These are phyloP conservation scores for Scaptomyza pallida DNA, from an alignment of 1,140 invertebrate genomes.

Conservation along the genomic window DNA sequence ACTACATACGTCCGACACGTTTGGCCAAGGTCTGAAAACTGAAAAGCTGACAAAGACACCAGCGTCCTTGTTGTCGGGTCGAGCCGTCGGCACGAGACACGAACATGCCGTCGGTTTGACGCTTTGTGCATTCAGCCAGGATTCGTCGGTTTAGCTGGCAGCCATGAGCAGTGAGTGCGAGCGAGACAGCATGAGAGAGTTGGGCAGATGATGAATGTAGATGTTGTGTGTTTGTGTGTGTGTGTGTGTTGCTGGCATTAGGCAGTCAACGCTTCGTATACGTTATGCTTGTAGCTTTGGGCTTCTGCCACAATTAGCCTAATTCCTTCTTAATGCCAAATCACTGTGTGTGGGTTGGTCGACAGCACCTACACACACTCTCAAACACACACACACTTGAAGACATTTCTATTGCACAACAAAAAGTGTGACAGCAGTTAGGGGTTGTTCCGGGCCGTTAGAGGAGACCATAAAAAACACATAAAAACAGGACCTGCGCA, in stretches of 20 bases:
- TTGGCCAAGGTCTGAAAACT: constrained; percentile 78
- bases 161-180: constrained; percentile 18
- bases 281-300: constrained; percentile 27
- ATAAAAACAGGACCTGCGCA: constrained; percentile 74
- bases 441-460: constrained; percentile 75
- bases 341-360: constrained; percentile 72
- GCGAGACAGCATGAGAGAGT: constrained; percentile 40
- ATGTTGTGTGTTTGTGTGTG: not conserved
- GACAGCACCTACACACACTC: constrained; percentile 64
- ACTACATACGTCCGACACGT: constrained; percentile 73
- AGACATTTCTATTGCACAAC: constrained; percentile 54
- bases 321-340: constrained; percentile 48
- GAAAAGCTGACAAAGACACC: constrained; percentile 42
- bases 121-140: constrained; percentile 48
- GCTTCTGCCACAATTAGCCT: constrained; percentile 60
- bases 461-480: constrained; percentile 29
- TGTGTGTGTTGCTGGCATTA: constrained; percentile 1
- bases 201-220: constrained; percentile 34
- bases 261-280: constrained; percentile 37
- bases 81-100: constrained; percentile 39
- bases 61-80: constrained; percentile 46
- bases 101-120: constrained; percentile 15
- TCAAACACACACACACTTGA: constrained; percentile 16
- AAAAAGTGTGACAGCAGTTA: constrained; percentile 59
- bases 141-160: constrained; percentile 55